Evolutionary conservation across 2,113 vertebrate species (phyloP).

Genomic region (Gopherus flavomarginatus): DNA sequence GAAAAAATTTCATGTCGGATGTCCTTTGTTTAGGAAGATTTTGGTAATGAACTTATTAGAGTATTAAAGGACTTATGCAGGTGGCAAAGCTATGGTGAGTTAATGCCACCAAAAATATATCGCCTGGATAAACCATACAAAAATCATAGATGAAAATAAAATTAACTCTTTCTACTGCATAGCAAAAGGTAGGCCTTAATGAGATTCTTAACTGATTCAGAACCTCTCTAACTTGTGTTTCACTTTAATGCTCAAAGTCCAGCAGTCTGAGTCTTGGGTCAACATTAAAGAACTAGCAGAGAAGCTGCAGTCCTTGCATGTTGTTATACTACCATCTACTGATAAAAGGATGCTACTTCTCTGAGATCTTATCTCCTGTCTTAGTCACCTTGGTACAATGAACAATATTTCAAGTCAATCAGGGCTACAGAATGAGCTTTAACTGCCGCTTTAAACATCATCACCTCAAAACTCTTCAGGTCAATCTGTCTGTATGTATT

Average conservation of each 20-base stretch:
- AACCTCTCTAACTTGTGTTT: constrained; percentile 18
- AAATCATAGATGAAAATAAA: constrained; percentile 43
- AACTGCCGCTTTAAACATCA: constrained; percentile 14
- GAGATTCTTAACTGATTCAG: constrained; percentile 6
- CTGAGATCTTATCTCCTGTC: neutral
- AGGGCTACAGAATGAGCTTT: neutral
- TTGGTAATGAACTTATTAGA: neutral
- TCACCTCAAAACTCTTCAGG: neutral
- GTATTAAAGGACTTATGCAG: neutral
- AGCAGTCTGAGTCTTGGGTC: neutral
- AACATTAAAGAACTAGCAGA: neutral
- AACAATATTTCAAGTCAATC: constrained; percentile 32
- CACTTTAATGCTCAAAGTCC: neutral
- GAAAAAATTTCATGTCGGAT: neutral
- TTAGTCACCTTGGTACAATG: constrained; percentile 12
- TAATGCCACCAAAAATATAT: neutral
- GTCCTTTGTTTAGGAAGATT: neutral
- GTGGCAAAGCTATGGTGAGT: neutral
- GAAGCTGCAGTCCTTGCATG: constrained; percentile 33
- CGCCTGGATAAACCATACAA: neutral
- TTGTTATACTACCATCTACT: constrained; percentile 84
- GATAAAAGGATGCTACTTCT: constrained; percentile 78
- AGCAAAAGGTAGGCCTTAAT: neutral
- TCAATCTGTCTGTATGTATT: neutral
- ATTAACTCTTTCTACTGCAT: neutral